Evolutionary conservation across 2,888 invertebrate species (phyloP), one percentile per base, ranked within the genome.

Genomic region (Gastrophysa polygoni): DNA sequence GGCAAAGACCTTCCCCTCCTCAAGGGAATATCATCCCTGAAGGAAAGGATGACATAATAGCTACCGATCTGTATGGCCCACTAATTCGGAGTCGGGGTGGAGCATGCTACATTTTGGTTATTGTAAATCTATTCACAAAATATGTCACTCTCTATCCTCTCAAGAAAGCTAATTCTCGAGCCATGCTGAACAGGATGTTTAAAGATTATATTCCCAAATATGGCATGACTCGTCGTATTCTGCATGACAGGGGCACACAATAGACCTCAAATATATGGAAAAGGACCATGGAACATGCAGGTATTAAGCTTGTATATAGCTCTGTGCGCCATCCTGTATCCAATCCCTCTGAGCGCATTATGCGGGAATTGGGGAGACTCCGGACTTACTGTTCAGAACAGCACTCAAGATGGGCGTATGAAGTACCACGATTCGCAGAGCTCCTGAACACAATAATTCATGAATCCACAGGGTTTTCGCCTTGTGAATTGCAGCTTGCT

Each of bases 21-120:
- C 28, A 49, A 11, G 16, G 20, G 11, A 18, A 11, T 14, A 58
- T 58, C 7, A 14, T 58, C 7, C 50, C 50, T 38, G 43, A 58
- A 14, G 11, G n/a, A 2, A 18, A 10, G 20, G 17, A 43, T 11
- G 20, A 58, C 3, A n/a, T 58, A 0, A 1, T 48, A 16, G 28
- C 58, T 8, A 24, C 38, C 17, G 50, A 58, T 20, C 14, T 58
- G 11, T 58, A 50, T 50, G 38, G 50, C n/a, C 29, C 58, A 8
- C 24, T 58, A 2, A 48, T 48, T 10, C 38, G 21, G 14, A 21
- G 62, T 61, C 75, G 69, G n/a, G 68, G 57, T 68, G 76, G 75
- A 67, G 77, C 76, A 10, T 75, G 75, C 58, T 75, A 67, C 62
- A 78, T 72, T 67, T 76, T 79, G 14, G 46, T n/a, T n/a, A 77